phyloP scores from a whole-genome alignment of 2,797 vertebrate genomes.

The Atherinosoma microstoma region DNA sequence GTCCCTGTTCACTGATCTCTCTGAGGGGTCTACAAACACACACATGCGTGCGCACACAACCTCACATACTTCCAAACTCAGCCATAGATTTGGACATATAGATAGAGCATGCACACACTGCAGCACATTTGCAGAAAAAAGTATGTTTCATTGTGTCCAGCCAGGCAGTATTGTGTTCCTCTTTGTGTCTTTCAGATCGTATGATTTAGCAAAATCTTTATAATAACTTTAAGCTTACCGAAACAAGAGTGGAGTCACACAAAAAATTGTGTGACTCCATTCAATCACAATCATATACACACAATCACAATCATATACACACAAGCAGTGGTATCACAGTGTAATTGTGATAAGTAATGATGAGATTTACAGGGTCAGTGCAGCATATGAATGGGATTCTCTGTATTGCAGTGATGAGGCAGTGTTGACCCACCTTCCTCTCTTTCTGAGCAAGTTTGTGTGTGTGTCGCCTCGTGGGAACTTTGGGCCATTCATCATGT shows the following conservation, averaged over 20 bases:
- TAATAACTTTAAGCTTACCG: not conserved
- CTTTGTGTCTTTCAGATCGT: not conserved
- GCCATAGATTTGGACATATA: slow-evolving; percentile 14
- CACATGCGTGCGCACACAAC: not conserved
- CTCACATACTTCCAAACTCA: not conserved
- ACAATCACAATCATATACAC: slow-evolving; percentile 1
- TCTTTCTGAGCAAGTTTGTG: slow-evolving; percentile 61
- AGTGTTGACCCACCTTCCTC: slow-evolving; percentile 74
- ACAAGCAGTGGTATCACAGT: slow-evolving; percentile 46
- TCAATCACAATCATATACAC: not conserved
- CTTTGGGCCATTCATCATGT: slow-evolving; percentile 82
- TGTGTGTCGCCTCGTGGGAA: slow-evolving; percentile 77
- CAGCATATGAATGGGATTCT: slow-evolving; percentile 76
- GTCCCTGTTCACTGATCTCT: slow-evolving; percentile 67
- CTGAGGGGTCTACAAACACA: slow-evolving; percentile 53
- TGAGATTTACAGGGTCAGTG: slow-evolving; percentile 59
- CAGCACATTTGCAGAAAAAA: not conserved
- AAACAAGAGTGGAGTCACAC: not conserved
- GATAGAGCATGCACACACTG: slow-evolving; percentile 11
- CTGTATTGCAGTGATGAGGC: slow-evolving; percentile 68
- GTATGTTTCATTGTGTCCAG: not conserved
- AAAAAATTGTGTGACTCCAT: no score
- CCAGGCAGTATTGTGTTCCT: not conserved
- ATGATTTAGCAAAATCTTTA: not conserved
- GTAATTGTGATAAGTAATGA: slow-evolving; percentile 72